A percentile compares a stretch with the other conserved stretches of the same genome.
Evolutionary conservation across 2,113 vertebrate species (phyloP).

Genomic region (Pan troglodytes): NHGRI_mPanTro3-v2.1_pri NC_072404.2:56845501-56846000

Average conservation of each 20-base stretch:
- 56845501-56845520: background rate
- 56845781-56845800: slow-evolving; percentile 83
- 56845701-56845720: slow-evolving; percentile 65
- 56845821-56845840: slow-evolving; percentile 27
- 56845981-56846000: slow-evolving; percentile 67
- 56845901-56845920: slow-evolving; percentile 68
- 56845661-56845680: slow-evolving; percentile 50
- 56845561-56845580: background rate
- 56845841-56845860: slow-evolving; percentile 63
- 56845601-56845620: slow-evolving; percentile 46
- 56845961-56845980: background rate
- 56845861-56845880: slow-evolving; percentile 72
- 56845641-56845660: background rate
- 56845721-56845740: slow-evolving; percentile 65
- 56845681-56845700: slow-evolving; percentile 66
- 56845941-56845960: slow-evolving; percentile 57
- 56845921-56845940: slow-evolving; percentile 60
- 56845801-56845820: slow-evolving; percentile 83
- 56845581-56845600: slow-evolving; percentile 50
- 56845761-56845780: slow-evolving; percentile 85
- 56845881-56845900: slow-evolving; percentile 76
- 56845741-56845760: slow-evolving; percentile 82
- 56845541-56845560: background rate
- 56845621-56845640: background rate
- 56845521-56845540: background rate